A percentile compares a stretch with the other conserved stretches of the same genome.
phyloP scores from a whole-genome alignment of 1,140 invertebrate species.

The Drosophila mojavensis region DNA sequence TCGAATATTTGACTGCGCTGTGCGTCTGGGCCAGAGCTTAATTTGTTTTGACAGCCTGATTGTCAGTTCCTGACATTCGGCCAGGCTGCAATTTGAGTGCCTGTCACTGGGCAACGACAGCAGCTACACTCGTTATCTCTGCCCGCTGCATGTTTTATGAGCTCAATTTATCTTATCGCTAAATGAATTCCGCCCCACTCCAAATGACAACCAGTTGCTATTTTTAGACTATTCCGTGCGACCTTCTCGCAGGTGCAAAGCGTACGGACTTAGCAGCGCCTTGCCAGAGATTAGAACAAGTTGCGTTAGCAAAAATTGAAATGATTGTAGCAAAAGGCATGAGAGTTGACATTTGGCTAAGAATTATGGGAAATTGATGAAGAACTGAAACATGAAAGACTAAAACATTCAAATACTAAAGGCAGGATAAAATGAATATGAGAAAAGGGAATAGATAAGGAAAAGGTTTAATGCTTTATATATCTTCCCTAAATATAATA shows the following conservation, averaged over 20 bases:
- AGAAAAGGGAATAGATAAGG: too few relatives aligned
- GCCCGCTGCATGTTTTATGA: constrained; percentile 52
- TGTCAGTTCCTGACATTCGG: constrained; percentile 50
- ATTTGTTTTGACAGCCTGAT: constrained; percentile 72
- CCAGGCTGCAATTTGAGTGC: constrained; percentile 21
- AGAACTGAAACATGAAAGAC: too few relatives aligned
- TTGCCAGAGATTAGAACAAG: not conserved
- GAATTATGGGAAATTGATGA: too few relatives aligned
- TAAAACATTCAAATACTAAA: too few relatives aligned
- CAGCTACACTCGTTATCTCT: constrained; percentile 10
- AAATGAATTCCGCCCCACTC: constrained; percentile 52
- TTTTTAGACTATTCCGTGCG: constrained; percentile 27
- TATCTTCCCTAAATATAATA: too few relatives aligned
- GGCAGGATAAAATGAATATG: too few relatives aligned
- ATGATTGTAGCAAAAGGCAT: not conserved
- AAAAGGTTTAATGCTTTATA: too few relatives aligned
- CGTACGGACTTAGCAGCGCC: not conserved
- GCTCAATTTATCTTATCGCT: constrained; percentile 67
- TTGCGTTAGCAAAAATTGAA: not conserved
- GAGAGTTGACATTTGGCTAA: too few relatives aligned
- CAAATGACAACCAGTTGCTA: constrained; percentile 55
- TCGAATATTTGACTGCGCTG: constrained; percentile 30
- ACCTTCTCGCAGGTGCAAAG: not conserved
- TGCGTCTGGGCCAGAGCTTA: constrained; percentile 31
- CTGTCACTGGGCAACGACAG: constrained; percentile 11